These are phyloP conservation scores for Channa striata DNA, from an alignment of 2,797 vertebrate genomes.

Conservation along the genomic window DNA sequence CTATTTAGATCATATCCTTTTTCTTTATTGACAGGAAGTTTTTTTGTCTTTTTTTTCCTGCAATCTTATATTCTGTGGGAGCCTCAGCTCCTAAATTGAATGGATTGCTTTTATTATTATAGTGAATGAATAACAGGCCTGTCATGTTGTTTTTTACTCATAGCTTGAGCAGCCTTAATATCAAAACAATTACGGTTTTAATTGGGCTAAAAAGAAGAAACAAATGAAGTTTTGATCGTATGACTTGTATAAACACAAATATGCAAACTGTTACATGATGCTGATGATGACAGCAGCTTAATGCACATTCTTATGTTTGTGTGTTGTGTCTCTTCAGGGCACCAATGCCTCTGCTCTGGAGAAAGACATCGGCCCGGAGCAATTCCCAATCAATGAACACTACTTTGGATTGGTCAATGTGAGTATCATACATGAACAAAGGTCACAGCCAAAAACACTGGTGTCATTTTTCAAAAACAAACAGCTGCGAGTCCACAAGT, in stretches of 20 bases:
- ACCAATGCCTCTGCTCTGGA: conserved; percentile 93
- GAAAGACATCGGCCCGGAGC: conserved; percentile 92
- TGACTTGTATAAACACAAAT: not conserved
- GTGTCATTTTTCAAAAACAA: conserved; percentile 69
- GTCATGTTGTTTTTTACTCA: not conserved
- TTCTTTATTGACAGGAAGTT: conserved; percentile 26
- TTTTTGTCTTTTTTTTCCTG: conserved; percentile 7
- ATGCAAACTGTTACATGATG: not conserved
- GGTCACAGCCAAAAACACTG: conserved; percentile 40
- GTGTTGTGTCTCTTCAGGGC: conserved; percentile 76
- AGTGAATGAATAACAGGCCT: conserved; percentile 5
- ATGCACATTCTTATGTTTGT: not conserved
- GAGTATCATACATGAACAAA: conserved; percentile 72
- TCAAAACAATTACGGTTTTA: not conserved
- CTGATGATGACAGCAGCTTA: not conserved
- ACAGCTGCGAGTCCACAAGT: conserved; percentile 3
- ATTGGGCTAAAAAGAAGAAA: conserved; percentile 21
- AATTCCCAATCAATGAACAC: conserved; percentile 91
- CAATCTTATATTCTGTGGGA: conserved; percentile 7
- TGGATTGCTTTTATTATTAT: not conserved
- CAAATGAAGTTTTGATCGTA: conserved; percentile 4
- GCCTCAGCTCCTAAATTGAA: conserved; percentile 11
- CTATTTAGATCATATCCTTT: conserved; percentile 35
- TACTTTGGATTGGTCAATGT: conserved; percentile 92
- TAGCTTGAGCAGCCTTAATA: not conserved